Evolutionary conservation across 2,888 invertebrate species (phyloP), one percentile per base, ranked within the genome.

Genomic region (Malacosoma neustria): DNA sequence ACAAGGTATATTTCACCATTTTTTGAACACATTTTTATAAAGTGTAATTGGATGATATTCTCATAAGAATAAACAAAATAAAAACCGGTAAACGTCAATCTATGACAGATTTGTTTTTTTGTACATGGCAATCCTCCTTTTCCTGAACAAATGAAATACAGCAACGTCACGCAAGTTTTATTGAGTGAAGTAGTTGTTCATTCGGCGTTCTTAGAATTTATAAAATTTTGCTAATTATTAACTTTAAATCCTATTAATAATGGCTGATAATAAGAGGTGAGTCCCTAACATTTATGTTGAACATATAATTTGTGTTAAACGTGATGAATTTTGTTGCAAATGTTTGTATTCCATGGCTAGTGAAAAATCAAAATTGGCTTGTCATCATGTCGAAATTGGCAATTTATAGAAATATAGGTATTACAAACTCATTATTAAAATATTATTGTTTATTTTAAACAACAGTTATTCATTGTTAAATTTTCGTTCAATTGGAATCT

Each of bases 201-300:
- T 71, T 74, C 73, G 74, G 75, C 72, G 57, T 77, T 76, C 63
- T 54, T 52, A 61, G 69, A 59, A 69, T 65, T 61, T 68, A 57
- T 59, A 64, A 60, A 67, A 64, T 68, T 71, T 62, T 59, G 52
- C 57, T 64, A n/a, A n/a, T 66, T 71, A 66, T 54, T 69, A 66
- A 61, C 59, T 64, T 60, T 60, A 61, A 57, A 72, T 71, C 61
- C 61, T 66, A 47, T 52, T 61, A 56, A 76, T 61, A 71, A 87
- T 88, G 88, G 87, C 87, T 71, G 88, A 88, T 61, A 87, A 86
- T 64, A 87, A 87, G 72, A 87, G 77, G 88, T 88, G 57, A 72
- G 76, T 62, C 38, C 45, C 39, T 49, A 46, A 22, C 15, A n/a
- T 30, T 33, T 14, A 14, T 33, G 3, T 11, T 30, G 9, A 4